Evolutionary conservation across 2,113 vertebrate genomes (phyloP), one percentile per base, ranked within the genome.

Genomic region (Sphaerodactylus townsendi): DNA sequence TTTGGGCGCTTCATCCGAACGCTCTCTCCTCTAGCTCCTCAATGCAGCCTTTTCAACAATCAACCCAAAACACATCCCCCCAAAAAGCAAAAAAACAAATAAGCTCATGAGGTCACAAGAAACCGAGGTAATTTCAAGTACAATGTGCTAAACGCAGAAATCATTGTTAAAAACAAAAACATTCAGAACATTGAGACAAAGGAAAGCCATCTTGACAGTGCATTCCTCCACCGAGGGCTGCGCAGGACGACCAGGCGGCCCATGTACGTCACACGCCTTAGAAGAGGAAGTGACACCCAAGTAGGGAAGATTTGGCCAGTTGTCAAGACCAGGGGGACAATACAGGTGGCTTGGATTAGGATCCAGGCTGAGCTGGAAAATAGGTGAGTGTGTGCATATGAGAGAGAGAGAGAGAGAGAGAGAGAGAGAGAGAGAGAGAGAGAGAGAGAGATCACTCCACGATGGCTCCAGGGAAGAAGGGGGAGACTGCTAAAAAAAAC

Each of bases 101-200:
- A 96, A 97, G 95, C 96, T 97, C 95, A 98, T 98, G 97, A 99
- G 98, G 97, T 99, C 98, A 98, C 97, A 97, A 97, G 95, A 97
- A 97, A 98, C 79, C 95, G 97, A 98, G 98, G 98, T 98, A 98
- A 98, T 94, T 99, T 98, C 98, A 99, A 99, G 98, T 98, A 99
- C 97, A 96, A 98, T 96, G 97, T 98, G 97, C 97, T 97, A 97
- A 94, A 96, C 23, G 94, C 93, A 87, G 95, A 91, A 93, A 96
- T 91, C 92, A 94, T 94, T 90, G 8, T 62, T 28, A 28, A 94
- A 94, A 91, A 95, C 81, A 96, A 87, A 85, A 92, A 92, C 89
- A 94, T 90, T 93, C 92, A 92, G 92, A 64, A 82, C 83, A 70
- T 62, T 39, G 64, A 81, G 65, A 85, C 77, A 79, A 1, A 90